Base-by-base conservation (phyloP, 2,113 vertebrate genomes). In the Petrocephalus zakoni region DNA sequence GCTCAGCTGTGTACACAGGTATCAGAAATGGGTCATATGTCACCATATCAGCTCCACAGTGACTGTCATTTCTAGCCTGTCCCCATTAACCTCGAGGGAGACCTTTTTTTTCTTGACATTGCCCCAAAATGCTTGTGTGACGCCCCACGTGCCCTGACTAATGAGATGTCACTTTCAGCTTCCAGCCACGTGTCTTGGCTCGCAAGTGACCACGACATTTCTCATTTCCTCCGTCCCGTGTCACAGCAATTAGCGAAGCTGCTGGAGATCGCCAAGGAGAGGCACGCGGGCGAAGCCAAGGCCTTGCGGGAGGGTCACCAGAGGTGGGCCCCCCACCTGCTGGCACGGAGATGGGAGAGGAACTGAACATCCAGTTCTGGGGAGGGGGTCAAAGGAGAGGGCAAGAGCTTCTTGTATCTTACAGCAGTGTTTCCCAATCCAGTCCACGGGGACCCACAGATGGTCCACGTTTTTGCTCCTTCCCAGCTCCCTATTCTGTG, bases 221-320 rank as follows among this genome's bases (percentile, higher is more conserved):
- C 75, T 87, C 90, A 47, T 86, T 91, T 88, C 58, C 83, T 92
- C 85, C 83, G 87, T 92, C 89, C 92, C 25, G 87, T 93, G 85
- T 90, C 88, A 88, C 94, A 99, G 98, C 96, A 96, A 94, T 94
- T 96, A 85, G 37, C 95, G 91, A 98, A 97, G 93, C 96, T 99
- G 90, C 91, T 94, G 91, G 97, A 99, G 92, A 93, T 97, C 88
- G 97, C 97, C 90, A 95, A 93, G 88, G 97, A 98, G 93, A 97
- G 90, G 93, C 98, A 99, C 91, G 51, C 91, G 52, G 93, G 92
- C 3, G 97, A 99, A 92, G 91, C 96, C 92, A 98, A 95, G 93
- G 92, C 91, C 1, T 94, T 98, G 90, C 95, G 93, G 89, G 96
- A 96, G 53, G 88, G 90, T 0, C 92, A 90, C 0, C 97, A 97